These are phyloP conservation scores for Sorex fumeus DNA, from an alignment of 2,113 vertebrate genomes.

Conservation along the genomic window DNA sequence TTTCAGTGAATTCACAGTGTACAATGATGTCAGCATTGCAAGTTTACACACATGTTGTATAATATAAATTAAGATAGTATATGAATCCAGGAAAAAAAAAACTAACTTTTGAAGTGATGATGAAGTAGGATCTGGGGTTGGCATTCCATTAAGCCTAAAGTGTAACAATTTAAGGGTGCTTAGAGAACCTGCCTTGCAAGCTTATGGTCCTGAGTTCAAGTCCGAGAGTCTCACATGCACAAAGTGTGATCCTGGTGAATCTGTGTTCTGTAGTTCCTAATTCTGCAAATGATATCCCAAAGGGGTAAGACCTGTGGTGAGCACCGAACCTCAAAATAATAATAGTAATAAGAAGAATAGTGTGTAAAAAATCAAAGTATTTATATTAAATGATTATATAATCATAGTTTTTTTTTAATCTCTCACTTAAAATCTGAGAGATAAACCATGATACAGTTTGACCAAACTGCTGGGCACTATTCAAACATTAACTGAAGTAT, in stretches of 20 bases:
- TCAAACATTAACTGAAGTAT: conserved; percentile 69
- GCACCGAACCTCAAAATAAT: too few relatives aligned
- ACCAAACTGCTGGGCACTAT: conserved; percentile 68
- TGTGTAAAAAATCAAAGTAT: conserved; percentile 45
- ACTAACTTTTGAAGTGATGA: background rate
- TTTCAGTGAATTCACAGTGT: conserved; percentile 59
- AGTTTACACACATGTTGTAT: conserved; percentile 44
- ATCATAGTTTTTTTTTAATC: conserved; percentile 55
- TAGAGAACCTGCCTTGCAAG: background rate
- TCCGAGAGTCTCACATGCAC: too few relatives aligned
- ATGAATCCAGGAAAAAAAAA: background rate
- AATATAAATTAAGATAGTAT: conserved; percentile 48
- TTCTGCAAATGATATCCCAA: too few relatives aligned
- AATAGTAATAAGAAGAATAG: too few relatives aligned
- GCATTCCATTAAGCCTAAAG: background rate
- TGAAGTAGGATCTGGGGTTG: background rate
- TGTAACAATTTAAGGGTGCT: background rate
- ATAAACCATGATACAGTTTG: conserved; percentile 65
- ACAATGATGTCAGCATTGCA: conserved; percentile 50
- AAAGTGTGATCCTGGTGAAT: too few relatives aligned
- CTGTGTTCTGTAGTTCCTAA: too few relatives aligned
- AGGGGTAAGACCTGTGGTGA: too few relatives aligned
- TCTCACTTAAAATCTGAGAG: conserved; percentile 60
- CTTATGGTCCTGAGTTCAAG: too few relatives aligned
- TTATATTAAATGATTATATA: conserved; percentile 74